Base-by-base conservation (phyloP, 2,888 invertebrate genomes). In the Patella pellucida region DNA sequence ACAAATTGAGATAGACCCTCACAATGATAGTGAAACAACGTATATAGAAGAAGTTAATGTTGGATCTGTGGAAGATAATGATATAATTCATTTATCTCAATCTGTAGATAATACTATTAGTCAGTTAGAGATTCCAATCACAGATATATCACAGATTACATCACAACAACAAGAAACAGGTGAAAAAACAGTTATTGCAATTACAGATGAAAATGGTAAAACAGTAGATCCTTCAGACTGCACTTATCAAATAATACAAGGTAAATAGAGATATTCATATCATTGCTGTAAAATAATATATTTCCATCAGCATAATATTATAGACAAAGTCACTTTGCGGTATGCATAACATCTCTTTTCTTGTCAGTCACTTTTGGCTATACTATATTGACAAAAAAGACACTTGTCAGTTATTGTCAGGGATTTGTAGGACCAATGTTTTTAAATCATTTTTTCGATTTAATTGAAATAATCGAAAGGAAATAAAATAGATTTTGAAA, bases 191-290 rank as follows among this genome's bases (percentile, higher is more conserved):
- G 51, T 76, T 15, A 73, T 78, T 14, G 74, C 76, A 19, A 76
- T 76, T 15, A 71, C 72, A 19, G 75, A 75, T 9, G 74, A 71
- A 11, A 77, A 76, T 5, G 69, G 68, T 4, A 71, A 54, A 15
- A 72, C 76, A 19, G 73, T 70, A 3, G 71, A 73, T n/a, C 76
- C 62, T 31, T 51, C 67, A 15, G 73, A 68, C 19, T 15, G 68
- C 52, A 68, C 76, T 7, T 82, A 79, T 69, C 81, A 83, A 62
- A 81, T 85, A 11, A 79, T 85, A 14, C 81, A 84, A 68, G 82
- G 62, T 62, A 23, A 41, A 41, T 41, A 41, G 4, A 41, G 4
- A 31, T 31, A 31, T 31, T 31, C 4, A 41, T 41, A 41, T 41
- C 41, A 41, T 41, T 9, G 41, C 9, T 41, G 41, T 41, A 41